These are phyloP conservation scores for Planococcus citri DNA, from an alignment of 1,140 invertebrate genomes.

Conservation along the genomic window DNA sequence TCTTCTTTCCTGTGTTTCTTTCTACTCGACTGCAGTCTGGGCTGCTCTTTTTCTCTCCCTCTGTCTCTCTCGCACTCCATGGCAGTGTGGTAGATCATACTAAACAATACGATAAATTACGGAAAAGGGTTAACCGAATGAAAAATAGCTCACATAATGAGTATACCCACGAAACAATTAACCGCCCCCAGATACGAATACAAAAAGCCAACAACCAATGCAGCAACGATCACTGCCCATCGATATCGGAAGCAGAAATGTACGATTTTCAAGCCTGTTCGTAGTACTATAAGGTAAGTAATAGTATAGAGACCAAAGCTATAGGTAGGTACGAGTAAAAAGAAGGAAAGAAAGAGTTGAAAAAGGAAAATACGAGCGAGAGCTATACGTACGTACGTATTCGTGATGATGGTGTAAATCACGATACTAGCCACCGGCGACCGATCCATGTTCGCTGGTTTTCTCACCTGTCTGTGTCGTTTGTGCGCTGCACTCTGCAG, in stretches of 20 bases:
- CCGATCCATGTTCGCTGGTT: constrained; percentile 1
- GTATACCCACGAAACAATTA: background rate
- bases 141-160: background rate
- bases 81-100: no score
- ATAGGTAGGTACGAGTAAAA: no score
- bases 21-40: no score
- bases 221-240: background rate
- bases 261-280: background rate
- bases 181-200: constrained; percentile 1
- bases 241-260: background rate
- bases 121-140: background rate
- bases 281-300: no score
- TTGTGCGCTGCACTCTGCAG: no score
- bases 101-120: background rate
- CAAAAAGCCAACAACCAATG: background rate
- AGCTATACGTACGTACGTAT: no score
- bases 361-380: no score
- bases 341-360: no score
- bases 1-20: no score
- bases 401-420: constrained; percentile 6
- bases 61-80: no score
- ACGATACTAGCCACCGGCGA: constrained; percentile 1
- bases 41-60: no score
- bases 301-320: no score
- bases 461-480: background rate